These are phyloP conservation scores for Ciconia stormi DNA, from an alignment of 2,113 vertebrate genomes.

Conservation along the genomic window DNA sequence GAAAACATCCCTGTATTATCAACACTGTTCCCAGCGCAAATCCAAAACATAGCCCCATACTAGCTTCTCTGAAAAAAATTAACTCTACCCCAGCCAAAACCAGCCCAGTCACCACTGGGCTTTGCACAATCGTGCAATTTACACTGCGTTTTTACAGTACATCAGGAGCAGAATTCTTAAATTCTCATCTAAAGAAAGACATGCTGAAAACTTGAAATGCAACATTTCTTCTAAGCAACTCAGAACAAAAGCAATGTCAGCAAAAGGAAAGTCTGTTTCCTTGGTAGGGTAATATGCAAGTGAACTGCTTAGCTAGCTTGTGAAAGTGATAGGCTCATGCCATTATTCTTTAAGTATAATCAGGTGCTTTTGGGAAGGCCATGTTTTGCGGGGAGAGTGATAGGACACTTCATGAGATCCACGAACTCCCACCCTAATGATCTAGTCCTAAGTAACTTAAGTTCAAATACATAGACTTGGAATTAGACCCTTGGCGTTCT, in stretches of 20 bases:
- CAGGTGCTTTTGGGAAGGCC: neutral
- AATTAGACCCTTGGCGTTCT: neutral
- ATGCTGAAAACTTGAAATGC: neutral
- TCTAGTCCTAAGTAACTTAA: neutral
- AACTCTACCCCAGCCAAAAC: too few relatives aligned
- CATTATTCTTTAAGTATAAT: neutral
- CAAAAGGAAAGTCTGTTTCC: neutral
- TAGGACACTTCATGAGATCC: neutral
- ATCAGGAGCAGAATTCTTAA: neutral
- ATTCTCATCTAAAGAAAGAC: neutral
- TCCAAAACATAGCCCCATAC: too few relatives aligned
- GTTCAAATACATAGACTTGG: neutral
- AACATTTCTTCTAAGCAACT: neutral
- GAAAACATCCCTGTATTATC: too few relatives aligned
- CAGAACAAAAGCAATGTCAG: neutral
- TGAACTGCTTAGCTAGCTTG: neutral
- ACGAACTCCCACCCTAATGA: neutral
- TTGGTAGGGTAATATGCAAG: neutral
- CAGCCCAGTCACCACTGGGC: neutral
- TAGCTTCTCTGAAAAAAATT: too few relatives aligned
- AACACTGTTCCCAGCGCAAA: too few relatives aligned
- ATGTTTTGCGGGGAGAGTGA: fast-evolving
- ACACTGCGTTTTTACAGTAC: neutral
- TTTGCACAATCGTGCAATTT: neutral
- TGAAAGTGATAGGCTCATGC: fast-evolving